Conservation (phyloP, 1,140 invertebrate genomes). For the Rhyzopertha dominica region DNA sequence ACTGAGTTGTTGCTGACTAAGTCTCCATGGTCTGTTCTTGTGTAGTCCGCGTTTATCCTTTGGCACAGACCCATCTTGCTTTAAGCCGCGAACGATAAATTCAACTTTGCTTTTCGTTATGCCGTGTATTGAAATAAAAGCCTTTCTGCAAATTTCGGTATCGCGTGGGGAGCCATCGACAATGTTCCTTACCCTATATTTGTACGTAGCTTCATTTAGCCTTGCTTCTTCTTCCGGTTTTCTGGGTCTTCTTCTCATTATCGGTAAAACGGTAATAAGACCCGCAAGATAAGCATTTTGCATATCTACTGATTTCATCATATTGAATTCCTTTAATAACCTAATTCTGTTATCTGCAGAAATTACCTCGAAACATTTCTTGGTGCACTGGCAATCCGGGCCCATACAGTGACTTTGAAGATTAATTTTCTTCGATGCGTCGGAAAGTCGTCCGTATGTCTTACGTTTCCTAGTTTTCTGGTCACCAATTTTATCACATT, state of each 20-base stretch:
- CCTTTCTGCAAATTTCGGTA: too few species aligned
- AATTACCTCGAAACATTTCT: constrained; percentile 17
- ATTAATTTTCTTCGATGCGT: constrained; percentile 10
- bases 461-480: too few species aligned
- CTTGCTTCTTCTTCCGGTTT: too few species aligned
- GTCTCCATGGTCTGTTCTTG: not conserved
- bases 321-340: constrained; percentile 13
- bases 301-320: constrained; percentile 4
- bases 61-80: constrained; percentile 3
- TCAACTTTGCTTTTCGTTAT: constrained; percentile 9
- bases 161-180: too few species aligned
- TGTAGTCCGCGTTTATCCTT: constrained; percentile 9
- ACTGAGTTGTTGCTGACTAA: constrained; percentile 4
- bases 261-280: constrained; percentile 8
- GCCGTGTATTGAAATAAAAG: too few species aligned
- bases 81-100: not conserved
- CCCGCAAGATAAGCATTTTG: constrained; percentile 19
- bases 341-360: not conserved
- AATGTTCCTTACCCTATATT: too few species aligned
- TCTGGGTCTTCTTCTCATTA: constrained; percentile 9
- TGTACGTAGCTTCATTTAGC: too few species aligned
- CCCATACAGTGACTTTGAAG: constrained; percentile 5
- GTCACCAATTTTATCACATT: too few species aligned
- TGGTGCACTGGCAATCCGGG: constrained; percentile 7
- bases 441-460: too few species aligned